Conservation (phyloP, 2,113 vertebrate genomes). For the Pelmatolapia mariae region DNA sequence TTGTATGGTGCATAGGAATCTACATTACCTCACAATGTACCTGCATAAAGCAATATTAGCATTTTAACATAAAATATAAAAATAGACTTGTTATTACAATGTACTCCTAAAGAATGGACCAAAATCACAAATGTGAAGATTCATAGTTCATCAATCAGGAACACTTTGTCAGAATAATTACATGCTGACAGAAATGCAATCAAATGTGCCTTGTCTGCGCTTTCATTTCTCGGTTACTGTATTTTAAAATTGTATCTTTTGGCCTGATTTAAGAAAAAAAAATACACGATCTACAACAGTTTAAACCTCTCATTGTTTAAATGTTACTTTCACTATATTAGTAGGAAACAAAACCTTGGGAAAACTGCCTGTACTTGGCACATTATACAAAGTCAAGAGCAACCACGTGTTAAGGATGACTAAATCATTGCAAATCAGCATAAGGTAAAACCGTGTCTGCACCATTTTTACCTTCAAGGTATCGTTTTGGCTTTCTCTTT, state of each 20-base stretch:
- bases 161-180: neutral
- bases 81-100: conserved; percentile 32
- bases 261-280: neutral
- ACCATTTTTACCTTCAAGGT: neutral
- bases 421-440: neutral
- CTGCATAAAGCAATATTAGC: conserved; percentile 3
- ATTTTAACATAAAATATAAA: conserved; percentile 12
- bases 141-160: conserved; percentile 9
- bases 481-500: neutral
- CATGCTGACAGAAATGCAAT: neutral
- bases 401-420: neutral
- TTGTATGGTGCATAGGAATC: conserved; percentile 28
- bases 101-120: neutral
- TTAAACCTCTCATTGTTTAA: neutral
- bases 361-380: neutral
- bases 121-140: conserved; percentile 18
- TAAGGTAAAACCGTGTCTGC: neutral
- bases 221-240: neutral
- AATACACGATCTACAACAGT: neutral
- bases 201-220: neutral
- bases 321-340: neutral
- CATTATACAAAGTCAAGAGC: conserved; percentile 41
- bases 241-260: neutral
- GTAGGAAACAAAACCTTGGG: neutral
- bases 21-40: conserved; percentile 26